Evolutionary conservation across 2,888 invertebrate species (phyloP).

Genomic region (Itoplectis maculator): DNA sequence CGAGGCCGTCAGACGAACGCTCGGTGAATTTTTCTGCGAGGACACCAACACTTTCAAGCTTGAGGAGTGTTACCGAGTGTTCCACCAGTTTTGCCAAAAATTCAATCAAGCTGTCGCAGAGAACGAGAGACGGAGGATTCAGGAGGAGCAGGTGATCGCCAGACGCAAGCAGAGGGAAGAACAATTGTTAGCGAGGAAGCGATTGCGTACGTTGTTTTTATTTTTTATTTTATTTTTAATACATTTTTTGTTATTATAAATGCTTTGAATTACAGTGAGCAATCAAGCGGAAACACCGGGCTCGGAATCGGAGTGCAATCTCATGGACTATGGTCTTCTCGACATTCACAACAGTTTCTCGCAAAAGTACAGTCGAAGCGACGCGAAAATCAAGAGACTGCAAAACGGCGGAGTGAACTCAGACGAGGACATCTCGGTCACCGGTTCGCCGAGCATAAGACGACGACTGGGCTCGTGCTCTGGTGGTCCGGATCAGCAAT

Average conservation of each 20-base stretch:
- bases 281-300: slow-evolving; percentile 90
- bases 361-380: slow-evolving; percentile 84
- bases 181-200: slow-evolving; percentile 87
- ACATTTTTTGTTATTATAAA: not conserved
- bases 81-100: slow-evolving; percentile 95
- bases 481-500: slow-evolving; percentile 82
- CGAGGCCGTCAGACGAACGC: slow-evolving; percentile 91
- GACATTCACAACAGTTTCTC: slow-evolving; percentile 90
- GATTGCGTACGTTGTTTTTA: slow-evolving; percentile 85
- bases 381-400: slow-evolving; percentile 84
- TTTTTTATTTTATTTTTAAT: not conserved
- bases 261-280: slow-evolving; percentile 85
- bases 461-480: slow-evolving; percentile 88
- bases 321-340: slow-evolving; percentile 91
- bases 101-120: slow-evolving; percentile 94
- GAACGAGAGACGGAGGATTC: slow-evolving; percentile 92
- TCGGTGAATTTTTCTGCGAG: slow-evolving; percentile 98
- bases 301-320: slow-evolving; percentile 90
- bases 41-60: slow-evolving; percentile 95
- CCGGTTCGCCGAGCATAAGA: slow-evolving; percentile 89
- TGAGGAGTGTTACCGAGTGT: slow-evolving; percentile 96
- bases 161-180: slow-evolving; percentile 91
- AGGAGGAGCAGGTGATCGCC: slow-evolving; percentile 94
- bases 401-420: slow-evolving; percentile 86
- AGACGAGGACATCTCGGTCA: slow-evolving; percentile 87